Evolutionary conservation across 2,797 vertebrate species (phyloP).

Genomic region (Diceros bicornis): DNA sequence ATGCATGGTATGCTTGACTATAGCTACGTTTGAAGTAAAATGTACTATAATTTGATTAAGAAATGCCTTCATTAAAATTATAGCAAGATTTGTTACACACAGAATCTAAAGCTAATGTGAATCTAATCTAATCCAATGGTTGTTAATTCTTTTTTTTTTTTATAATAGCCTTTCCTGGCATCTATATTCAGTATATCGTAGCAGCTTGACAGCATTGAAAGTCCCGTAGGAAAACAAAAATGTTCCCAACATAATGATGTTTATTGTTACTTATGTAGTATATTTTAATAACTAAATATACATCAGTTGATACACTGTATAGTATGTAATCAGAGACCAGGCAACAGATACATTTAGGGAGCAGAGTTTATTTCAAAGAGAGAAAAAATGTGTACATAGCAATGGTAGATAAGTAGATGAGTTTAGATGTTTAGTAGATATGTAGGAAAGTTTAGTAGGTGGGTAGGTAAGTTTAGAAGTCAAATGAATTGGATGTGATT

Average conservation of each 20-base stretch:
- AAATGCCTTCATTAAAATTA: constrained; percentile 76
- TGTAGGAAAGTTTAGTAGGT: background rate
- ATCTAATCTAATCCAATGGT: constrained; percentile 69
- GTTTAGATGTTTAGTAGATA: constrained; percentile 23
- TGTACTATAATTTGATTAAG: constrained; percentile 68
- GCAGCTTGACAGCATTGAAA: background rate
- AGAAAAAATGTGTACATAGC: background rate
- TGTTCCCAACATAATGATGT: constrained; percentile 1
- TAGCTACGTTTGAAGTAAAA: constrained; percentile 57
- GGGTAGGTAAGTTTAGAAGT: background rate
- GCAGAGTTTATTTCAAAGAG: constrained; percentile 27
- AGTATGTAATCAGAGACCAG: background rate
- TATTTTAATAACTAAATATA: constrained; percentile 49
- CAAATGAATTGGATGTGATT: background rate
- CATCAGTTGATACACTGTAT: background rate
- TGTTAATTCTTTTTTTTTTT: constrained; percentile 47
- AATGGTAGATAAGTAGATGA: background rate
- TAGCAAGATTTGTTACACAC: constrained; percentile 64
- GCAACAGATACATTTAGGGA: background rate
- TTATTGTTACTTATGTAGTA: constrained; percentile 51
- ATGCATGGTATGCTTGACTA: constrained; percentile 52
- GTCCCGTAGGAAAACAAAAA: constrained; percentile 52
- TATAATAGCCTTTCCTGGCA: constrained; percentile 32
- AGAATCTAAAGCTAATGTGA: constrained; percentile 65
- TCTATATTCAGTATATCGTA: background rate